phyloP scores from a whole-genome alignment of 2,888 invertebrate genomes.

The Ernsta delagoae region DNA sequence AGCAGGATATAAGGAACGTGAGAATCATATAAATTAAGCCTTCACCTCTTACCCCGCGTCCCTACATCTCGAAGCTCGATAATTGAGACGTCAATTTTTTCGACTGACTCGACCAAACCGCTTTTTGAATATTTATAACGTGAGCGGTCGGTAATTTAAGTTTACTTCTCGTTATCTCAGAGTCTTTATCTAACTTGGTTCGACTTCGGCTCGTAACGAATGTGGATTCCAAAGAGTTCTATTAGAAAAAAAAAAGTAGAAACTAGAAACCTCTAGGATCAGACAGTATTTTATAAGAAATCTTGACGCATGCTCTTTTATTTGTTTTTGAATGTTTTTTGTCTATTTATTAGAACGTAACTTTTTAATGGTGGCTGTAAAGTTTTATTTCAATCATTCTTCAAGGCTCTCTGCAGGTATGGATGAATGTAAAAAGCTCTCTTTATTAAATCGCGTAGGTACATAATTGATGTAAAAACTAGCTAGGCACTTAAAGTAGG shows the following conservation, averaged over 20 bases:
- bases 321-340: too few relatives aligned
- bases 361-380: too few relatives aligned
- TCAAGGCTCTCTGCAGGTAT: too few relatives aligned
- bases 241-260: slow-evolving; percentile 24
- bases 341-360: too few relatives aligned
- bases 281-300: slow-evolving; percentile 23
- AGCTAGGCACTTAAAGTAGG: too few relatives aligned
- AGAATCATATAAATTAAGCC: slow-evolving; percentile 80
- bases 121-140: slow-evolving; percentile 81
- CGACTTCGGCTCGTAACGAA: slow-evolving; percentile 49
- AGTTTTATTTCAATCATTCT: too few relatives aligned
- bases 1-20: slow-evolving; percentile 81
- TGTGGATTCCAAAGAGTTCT: slow-evolving; percentile 51
- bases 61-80: slow-evolving; percentile 58
- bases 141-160: slow-evolving; percentile 75
- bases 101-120: slow-evolving; percentile 53
- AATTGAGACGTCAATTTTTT: slow-evolving; percentile 85
- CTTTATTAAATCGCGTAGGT: too few relatives aligned
- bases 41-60: slow-evolving; percentile 43
- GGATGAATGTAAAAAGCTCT: too few relatives aligned
- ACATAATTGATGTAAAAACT: too few relatives aligned
- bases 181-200: slow-evolving; percentile 66
- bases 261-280: slow-evolving; percentile 9
- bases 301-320: slow-evolving; percentile 16
- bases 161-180: slow-evolving; percentile 76